A percentile compares a stretch with the other conserved stretches of the same genome.
Evolutionary conservation across 2,888 invertebrate species (phyloP).

Genomic region (Nasonia oneida): DNA sequence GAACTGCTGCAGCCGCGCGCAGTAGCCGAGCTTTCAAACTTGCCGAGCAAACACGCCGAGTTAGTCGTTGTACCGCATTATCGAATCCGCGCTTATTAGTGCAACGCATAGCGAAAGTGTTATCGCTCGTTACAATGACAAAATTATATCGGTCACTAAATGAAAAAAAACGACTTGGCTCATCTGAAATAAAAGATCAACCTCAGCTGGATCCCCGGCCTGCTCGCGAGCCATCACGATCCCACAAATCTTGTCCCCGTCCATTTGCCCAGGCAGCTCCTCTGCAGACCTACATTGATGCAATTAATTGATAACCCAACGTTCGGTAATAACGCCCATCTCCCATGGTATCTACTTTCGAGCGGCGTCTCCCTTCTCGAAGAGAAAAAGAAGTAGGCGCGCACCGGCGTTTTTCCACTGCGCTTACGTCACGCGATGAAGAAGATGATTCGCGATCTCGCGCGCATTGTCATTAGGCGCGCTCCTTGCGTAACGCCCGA

Average conservation of each 20-base stretch:
- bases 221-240: neutral
- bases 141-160: neutral
- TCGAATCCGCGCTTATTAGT: too few species aligned
- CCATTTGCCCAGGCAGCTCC: neutral
- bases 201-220: neutral
- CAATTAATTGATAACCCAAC: constrained; percentile 51
- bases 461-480: constrained; percentile 62
- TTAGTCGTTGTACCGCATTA: neutral
- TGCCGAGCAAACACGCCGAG: neutral
- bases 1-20: neutral
- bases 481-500: constrained; percentile 29
- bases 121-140: neutral
- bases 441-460: constrained; percentile 54
- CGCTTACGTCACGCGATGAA: constrained; percentile 37
- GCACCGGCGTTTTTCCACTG: neutral
- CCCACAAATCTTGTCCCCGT: neutral
- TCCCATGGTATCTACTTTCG: neutral
- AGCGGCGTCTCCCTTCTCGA: neutral
- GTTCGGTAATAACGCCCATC: constrained; percentile 38
- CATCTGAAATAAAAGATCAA: neutral
- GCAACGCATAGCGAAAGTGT: neutral
- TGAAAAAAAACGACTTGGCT: neutral
- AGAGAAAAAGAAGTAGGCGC: neutral
- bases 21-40: neutral
- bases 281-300: constrained; percentile 15